phyloP scores from a whole-genome alignment of 2,113 vertebrate species.

The Neotoma lepida region DNA sequence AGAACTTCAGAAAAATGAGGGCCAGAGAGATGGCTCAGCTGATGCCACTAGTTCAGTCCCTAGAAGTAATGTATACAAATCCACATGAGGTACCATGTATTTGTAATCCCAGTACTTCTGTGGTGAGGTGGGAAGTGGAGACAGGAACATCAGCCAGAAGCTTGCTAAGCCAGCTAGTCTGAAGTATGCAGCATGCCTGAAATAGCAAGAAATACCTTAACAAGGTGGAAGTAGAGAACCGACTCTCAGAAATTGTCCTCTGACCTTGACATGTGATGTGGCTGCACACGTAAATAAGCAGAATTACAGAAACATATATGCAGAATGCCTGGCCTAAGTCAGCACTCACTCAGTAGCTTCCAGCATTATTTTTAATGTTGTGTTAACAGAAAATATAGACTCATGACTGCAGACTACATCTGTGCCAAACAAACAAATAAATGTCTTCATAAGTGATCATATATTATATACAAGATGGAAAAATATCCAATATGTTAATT shows the following conservation, averaged over 20 bases:
- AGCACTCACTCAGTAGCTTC: neutral
- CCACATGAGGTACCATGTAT: neutral
- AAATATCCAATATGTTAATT: conserved; percentile 19
- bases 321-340: neutral
- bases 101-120: neutral
- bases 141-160: neutral
- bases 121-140: neutral
- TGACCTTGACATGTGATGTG: neutral
- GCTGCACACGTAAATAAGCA: neutral
- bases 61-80: neutral
- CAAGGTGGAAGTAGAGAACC: neutral
- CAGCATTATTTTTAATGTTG: neutral
- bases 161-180: neutral
- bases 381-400: neutral
- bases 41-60: neutral
- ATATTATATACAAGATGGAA: conserved; percentile 5
- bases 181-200: neutral
- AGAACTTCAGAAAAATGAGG: neutral
- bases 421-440: neutral
- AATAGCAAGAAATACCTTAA: neutral
- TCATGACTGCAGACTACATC: neutral
- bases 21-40: neutral
- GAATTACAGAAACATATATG: neutral
- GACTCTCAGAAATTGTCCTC: neutral
- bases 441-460: conserved; percentile 1